Conservation (phyloP, 1,140 invertebrate genomes). For the Platorchestia sp. region DNA sequence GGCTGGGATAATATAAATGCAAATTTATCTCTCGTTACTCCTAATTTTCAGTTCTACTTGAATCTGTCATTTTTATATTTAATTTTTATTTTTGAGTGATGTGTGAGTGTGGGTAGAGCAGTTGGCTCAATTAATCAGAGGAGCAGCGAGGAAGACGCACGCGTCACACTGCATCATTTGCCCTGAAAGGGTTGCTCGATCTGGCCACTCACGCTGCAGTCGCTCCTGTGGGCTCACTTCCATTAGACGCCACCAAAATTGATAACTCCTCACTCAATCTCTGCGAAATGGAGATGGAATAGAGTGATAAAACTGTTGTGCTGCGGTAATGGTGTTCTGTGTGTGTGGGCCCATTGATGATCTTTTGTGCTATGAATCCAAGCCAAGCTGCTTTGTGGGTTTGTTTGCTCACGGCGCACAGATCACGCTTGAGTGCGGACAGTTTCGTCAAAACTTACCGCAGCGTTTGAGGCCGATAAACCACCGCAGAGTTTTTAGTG, state of each 20-base stretch:
- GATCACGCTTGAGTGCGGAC: neutral
- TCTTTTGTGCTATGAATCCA: neutral
- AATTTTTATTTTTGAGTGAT: neutral
- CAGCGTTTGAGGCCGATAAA: neutral
- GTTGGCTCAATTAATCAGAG: constrained; percentile 12
- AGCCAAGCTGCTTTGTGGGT: neutral
- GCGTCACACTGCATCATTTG: constrained; percentile 43
- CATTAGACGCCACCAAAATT: constrained; percentile 42
- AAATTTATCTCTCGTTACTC: neutral
- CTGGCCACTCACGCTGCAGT: constrained; percentile 45
- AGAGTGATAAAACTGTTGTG: constrained; percentile 28
- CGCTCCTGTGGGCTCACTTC: constrained; percentile 20
- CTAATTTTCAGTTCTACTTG: neutral
- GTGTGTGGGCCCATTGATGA: neutral
- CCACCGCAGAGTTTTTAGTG: neutral
- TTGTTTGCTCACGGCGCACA: neutral
- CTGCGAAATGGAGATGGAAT: constrained; percentile 38
- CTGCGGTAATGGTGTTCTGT: neutral
- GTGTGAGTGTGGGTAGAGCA: neutral
- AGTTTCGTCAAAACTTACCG: neutral
- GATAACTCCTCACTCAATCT: constrained; percentile 41
- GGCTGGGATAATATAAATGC: neutral
- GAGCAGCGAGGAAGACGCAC: neutral
- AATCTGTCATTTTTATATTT: neutral
- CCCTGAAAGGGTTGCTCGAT: constrained; percentile 28